Evolutionary conservation across 2,888 invertebrate genomes (phyloP), one percentile per base, ranked within the genome.

Genomic region (Lasioglossum leucozonium): DNA sequence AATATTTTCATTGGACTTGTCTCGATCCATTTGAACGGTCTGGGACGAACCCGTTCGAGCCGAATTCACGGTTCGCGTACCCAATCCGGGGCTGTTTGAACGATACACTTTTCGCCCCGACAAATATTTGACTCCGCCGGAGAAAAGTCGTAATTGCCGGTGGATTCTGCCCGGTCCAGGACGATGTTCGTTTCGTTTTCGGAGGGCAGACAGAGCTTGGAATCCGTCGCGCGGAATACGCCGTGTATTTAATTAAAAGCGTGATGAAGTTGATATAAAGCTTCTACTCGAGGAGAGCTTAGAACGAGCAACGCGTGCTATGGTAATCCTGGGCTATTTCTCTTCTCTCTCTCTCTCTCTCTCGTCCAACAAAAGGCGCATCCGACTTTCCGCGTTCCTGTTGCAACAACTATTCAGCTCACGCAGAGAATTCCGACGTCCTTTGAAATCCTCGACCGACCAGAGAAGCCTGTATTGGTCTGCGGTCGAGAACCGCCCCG

Each of bases 361-460:
- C 58, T 58, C 26, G 2, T 42, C n/a, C 77, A 84, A 77, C 77
- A 73, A 84, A 83, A 83, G 84, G 73, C 42, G 47, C 37, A 74
- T 77, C 77, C 84, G 73, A 82, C 74, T 77, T 83, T 78, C 84
- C 72, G 34, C 84, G 84, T 77, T 77, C 44, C 65, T 18, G 73
- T 71, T 71, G 51, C 74, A 83, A 82, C 84, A 84, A 84, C 84
- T 84, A 84, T 84, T 84, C 84, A 75, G 75, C 84, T 83, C 77
- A 37, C 62, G 78, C 74, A 26, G 84, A 77, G 84, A 84, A 84
- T 84, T 55, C 51, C 84, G n/a, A 26, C 67, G 73, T 74, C 84
- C 84, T 84, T 84, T 84, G 84, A 84, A 84, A 84, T 83, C 74
- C 84, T 71, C 73, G 47, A 74, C 84, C 26, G 71, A 51, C 73